Base-by-base conservation (phyloP, 2,888 invertebrate genomes). In the Acrobasis consociella region DNA sequence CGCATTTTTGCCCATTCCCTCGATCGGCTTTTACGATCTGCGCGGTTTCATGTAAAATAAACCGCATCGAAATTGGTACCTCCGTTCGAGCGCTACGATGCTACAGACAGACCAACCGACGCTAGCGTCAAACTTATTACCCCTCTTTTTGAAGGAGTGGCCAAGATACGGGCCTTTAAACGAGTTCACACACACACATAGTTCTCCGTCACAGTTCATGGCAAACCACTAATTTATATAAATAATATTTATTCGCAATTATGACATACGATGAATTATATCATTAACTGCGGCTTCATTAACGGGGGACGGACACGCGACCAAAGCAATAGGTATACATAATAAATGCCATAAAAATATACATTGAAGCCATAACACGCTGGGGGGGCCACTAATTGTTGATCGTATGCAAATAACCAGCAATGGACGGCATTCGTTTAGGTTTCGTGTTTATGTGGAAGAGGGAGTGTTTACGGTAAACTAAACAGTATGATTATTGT, bases 361-460 rank as follows among this genome's bases (percentile, higher is more conserved):
- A 76, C 72, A 77, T 78, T 74, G 71, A 66, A 73, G 65, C 72
- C 69, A 75, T 82, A 80, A 83, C 74, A 69, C 85, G 60, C 78
- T 81, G 84, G 88, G 88, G 78, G 89, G 89, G 83, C 87, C 74
- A 75, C 85, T 88, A 89, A 89, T 89, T 88, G 81, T 82, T 82
- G 86, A 85, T 84, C 73, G 79, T 85, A 88, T 88, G 86, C 86
- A 86, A 83, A 87, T 82, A 56, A 56, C n/a, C 49, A 7, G 13
- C 42, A 52, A 49, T 60, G 42, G 62, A 52, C 46, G 15, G 58
- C 31, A 39, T 62, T 58, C 38, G 50, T 38, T 10, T 17, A 15
- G 10, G 51, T 15, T 31, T n/a, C 15, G 39, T 51, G 39, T 52
- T 51, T 60, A 42, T 49, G n/a, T 60, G 39, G 60, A 8, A 52